Evolutionary conservation across 2,797 vertebrate species (phyloP).

Genomic region (Yasuhikotakia modesta): DNA sequence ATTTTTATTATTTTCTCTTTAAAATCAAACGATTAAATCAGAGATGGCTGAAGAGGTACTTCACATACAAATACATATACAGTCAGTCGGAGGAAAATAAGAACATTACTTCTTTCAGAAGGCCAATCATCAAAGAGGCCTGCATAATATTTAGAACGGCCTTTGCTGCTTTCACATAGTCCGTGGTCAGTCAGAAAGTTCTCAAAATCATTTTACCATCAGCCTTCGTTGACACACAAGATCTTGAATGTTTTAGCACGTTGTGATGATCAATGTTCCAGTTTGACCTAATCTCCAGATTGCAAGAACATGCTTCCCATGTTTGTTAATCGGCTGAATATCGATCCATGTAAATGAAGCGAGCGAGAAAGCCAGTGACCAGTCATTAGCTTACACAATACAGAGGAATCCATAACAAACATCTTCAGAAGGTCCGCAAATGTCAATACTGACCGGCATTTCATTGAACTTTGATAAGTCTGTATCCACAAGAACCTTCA

Average conservation of each 20-base stretch:
- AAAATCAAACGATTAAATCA: slow-evolving; percentile 54
- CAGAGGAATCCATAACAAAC: slow-evolving; percentile 57
- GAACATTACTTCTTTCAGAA: slow-evolving; percentile 42
- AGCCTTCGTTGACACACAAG: slow-evolving; percentile 32
- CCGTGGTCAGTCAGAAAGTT: slow-evolving; percentile 23
- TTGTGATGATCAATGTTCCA: slow-evolving; percentile 43
- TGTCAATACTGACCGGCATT: slow-evolving; percentile 31
- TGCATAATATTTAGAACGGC: slow-evolving; percentile 25
- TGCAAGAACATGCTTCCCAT: slow-evolving; percentile 47
- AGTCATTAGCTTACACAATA: slow-evolving; percentile 51
- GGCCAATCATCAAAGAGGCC: slow-evolving; percentile 38
- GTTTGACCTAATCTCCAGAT: slow-evolving; percentile 44
- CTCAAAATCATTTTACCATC: slow-evolving; percentile 31
- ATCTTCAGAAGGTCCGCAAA: slow-evolving; percentile 53
- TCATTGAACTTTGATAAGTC: slow-evolving; percentile 29
- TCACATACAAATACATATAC: slow-evolving; percentile 67
- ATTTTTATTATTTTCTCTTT: slow-evolving; percentile 57
- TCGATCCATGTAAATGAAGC: slow-evolving; percentile 37
- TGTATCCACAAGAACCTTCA: slow-evolving; percentile 24
- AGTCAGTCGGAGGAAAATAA: slow-evolving; percentile 52
- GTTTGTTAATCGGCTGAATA: slow-evolving; percentile 55
- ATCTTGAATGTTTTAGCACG: slow-evolving; percentile 43
- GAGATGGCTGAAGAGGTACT: slow-evolving; percentile 62
- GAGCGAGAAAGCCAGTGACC: slow-evolving; percentile 25
- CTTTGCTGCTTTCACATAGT: slow-evolving; percentile 33